These are phyloP conservation scores for Crenuchus spilurus DNA, from an alignment of 2,797 vertebrate species.

Conservation along the genomic window DNA sequence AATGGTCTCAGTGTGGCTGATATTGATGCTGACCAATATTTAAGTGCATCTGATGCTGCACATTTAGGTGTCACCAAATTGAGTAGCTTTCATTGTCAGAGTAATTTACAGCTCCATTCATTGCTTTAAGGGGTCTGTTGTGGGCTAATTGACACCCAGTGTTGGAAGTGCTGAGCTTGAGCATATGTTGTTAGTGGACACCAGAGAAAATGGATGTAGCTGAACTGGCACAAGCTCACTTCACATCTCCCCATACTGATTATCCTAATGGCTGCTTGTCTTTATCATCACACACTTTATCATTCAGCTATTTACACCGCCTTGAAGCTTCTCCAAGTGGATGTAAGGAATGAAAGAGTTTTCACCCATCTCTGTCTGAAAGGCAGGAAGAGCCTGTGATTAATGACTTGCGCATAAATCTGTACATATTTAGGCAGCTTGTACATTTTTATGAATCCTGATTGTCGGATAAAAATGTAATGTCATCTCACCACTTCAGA, in stretches of 20 bases:
- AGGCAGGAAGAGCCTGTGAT: conserved; percentile 13
- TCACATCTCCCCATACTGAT: conserved; percentile 41
- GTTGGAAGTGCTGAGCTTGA: conserved; percentile 41
- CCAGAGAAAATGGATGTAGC: conserved; percentile 42
- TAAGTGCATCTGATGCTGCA: conserved; percentile 46
- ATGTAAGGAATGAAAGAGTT: background rate
- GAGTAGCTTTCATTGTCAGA: conserved; percentile 28
- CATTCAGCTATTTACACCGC: conserved; percentile 29
- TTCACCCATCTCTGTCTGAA: conserved; percentile 11
- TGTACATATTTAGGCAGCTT: too few species aligned
- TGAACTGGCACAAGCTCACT: conserved; percentile 25
- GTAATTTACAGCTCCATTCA: conserved; percentile 52
- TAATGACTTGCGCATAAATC: background rate
- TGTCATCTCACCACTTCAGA: background rate
- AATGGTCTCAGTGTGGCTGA: conserved; percentile 23
- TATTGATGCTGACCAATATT: conserved; percentile 33
- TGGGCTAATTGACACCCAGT: conserved; percentile 46
- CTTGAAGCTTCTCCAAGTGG: conserved; percentile 36
- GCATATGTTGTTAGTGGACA: conserved; percentile 53
- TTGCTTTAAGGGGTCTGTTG: conserved; percentile 39
- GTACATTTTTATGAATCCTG: too few species aligned
- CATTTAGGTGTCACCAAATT: conserved; percentile 39
- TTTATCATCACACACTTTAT: conserved; percentile 28
- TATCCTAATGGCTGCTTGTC: conserved; percentile 35
- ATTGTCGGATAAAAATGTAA: background rate